Evolutionary conservation across 2,797 vertebrate genomes (phyloP), one percentile per base, ranked within the genome.

Genomic region (Octomys mimax): DNA sequence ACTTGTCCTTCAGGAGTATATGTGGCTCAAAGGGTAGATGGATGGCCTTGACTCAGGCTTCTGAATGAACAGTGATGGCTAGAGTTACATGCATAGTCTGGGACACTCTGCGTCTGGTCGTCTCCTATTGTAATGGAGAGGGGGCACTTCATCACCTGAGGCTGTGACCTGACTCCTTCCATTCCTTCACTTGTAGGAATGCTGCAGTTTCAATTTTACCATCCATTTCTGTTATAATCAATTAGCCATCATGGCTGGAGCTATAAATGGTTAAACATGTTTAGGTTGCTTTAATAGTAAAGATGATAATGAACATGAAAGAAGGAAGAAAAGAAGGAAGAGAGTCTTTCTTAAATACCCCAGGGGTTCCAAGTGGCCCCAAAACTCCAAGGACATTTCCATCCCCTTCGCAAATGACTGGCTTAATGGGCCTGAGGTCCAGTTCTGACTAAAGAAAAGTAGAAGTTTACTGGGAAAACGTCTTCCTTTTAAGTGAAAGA

Each of bases 401-500:
- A 82, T 57, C 3, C 26, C 36, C 6, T 24, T 80, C 79, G 22
- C 33, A 77, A 86, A 22, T 61, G 80, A 54, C 5, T 33, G 66
- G 36, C 24, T 95, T 33, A 64, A 1, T 36, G 71, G 24, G 7
- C 24, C 6, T 13, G 46, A 68, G 33, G 82, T 22, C 71, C 16
- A 49, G 18, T 85, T 75, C 33, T 80, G 87, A 88, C 22, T 42
- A 83, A 57, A 87, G 19, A n/a, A 49, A 42, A 31, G 66, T 73
- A 92, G 39, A 91, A 19, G 21, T 95, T 90, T 81, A 0, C 42
- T 92, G 81, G 77, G 54, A 93, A 93, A 28, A 24, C 36, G n/a
- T 93, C 46, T 91, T 83, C 28, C 11, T 91, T 42, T 93, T 79
- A 77, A 84, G 36, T 64, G 59, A 96, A 84, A 87, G 42, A 80